A percentile compares a stretch with the other conserved stretches of the same genome.
These are phyloP conservation scores for Phocides pigmalion DNA, from an alignment of 1,140 invertebrate species.

Conservation along the genomic window DNA sequence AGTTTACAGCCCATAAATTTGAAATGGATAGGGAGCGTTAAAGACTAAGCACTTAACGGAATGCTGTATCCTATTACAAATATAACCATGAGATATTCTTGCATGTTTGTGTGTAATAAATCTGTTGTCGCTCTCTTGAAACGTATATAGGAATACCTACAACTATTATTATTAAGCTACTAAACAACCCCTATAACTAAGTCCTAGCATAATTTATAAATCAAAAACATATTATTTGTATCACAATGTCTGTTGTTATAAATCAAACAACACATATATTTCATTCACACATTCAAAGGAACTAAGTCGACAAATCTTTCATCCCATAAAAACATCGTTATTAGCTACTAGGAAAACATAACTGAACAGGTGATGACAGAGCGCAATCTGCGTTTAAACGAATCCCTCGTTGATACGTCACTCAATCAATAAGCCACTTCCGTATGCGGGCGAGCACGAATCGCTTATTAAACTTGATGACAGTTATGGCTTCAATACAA, in stretches of 20 bases:
- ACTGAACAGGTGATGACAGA: conserved; percentile 53
- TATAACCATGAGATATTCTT: conserved; percentile 11
- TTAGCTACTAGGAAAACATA: conserved; percentile 18
- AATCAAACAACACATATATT: too few relatives aligned
- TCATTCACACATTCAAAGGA: too few relatives aligned
- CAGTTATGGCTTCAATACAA: conserved; percentile 67
- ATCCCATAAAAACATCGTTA: conserved; percentile 4
- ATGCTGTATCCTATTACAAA: conserved; percentile 11
- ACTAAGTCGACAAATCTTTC: conserved; percentile 1
- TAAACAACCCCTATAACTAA: too few relatives aligned
- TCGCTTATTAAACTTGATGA: conserved; percentile 72
- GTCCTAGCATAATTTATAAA: too few relatives aligned
- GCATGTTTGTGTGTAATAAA: background rate
- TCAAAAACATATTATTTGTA: too few relatives aligned
- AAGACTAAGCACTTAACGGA: conserved; percentile 41
- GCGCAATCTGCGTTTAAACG: conserved; percentile 52
- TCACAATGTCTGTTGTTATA: too few relatives aligned
- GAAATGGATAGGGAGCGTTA: conserved; percentile 58
- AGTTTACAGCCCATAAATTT: conserved; percentile 68
- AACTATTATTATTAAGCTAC: too few relatives aligned
- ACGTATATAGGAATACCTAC: too few relatives aligned
- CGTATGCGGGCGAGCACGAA: conserved; percentile 71
- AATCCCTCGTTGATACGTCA: conserved; percentile 58
- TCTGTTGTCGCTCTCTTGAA: background rate
- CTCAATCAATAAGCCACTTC: conserved; percentile 76